Percentiles rank a stretch among this genome's conserved stretches.
Conservation (phyloP, 2,888 invertebrate genomes). For the Labia minor region DNA sequence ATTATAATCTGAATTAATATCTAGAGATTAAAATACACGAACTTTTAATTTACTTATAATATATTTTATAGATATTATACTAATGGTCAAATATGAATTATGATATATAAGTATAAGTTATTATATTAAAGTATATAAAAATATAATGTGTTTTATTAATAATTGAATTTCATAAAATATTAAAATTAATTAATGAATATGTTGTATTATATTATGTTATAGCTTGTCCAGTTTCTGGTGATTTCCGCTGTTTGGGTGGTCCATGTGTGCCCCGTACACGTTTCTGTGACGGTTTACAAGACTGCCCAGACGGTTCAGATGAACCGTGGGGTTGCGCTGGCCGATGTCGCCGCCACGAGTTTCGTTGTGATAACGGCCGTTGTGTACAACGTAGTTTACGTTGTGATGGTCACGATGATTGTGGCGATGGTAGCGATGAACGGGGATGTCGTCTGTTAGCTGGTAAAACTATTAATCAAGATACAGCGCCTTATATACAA, state of each 20-base stretch:
- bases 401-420: slow-evolving; percentile 30
- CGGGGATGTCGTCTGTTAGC: background rate
- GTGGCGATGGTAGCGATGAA: slow-evolving; percentile 31
- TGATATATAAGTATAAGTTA: no score
- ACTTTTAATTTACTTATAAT: no score
- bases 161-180: no score
- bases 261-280: slow-evolving; percentile 48
- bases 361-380: slow-evolving; percentile 30
- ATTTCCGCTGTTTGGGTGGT: slow-evolving; percentile 49
- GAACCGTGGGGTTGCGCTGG: slow-evolving; percentile 47
- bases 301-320: slow-evolving; percentile 57
- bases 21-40: no score
- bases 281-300: slow-evolving; percentile 54
- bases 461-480: no score
- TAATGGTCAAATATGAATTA: no score
- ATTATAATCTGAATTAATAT: no score
- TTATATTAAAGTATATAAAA: no score
- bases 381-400: slow-evolving; percentile 28
- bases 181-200: background rate
- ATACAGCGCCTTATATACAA: background rate
- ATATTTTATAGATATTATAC: no score
- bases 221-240: slow-evolving; percentile 45
- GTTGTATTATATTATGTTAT: slow-evolving; percentile 24
- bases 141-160: no score
- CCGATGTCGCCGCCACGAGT: slow-evolving; percentile 27